Evolutionary conservation across 2,113 vertebrate genomes (phyloP), one percentile per base, ranked within the genome.

Genomic region (Eolophus roseicapilla): DNA sequence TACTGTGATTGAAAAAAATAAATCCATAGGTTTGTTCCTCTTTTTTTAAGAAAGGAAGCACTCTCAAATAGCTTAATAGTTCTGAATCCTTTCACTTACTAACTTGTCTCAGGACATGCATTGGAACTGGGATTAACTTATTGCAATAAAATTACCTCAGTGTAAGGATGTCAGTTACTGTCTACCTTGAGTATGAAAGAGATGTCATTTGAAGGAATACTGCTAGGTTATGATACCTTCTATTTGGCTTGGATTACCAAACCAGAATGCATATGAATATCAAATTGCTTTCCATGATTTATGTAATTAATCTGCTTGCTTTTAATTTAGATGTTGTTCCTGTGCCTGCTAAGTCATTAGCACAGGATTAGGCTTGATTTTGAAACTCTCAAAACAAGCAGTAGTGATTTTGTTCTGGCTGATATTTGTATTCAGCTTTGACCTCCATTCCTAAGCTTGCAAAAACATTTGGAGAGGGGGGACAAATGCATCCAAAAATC

Each of bases 291-390:
- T 87, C 67, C 65, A 41, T 76, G 81, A 89, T 92, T 91, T 89
- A 86, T 79, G 74, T 87, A 85, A 91, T 89, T 95, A 94, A 94
- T 94, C 81, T 82, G 62, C 92, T 82, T 89, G 91, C 73, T 91
- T 92, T 95, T 95, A 90, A 92, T 96, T 93, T 83, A 90, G 71
- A 78, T 92, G 92, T 89, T 95, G 82, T 70, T 93, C 90, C 90
- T 96, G 91, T 83, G 90, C 77, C 76, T 90, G 71, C 80, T 81
- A 92, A 84, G 27, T 95, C 79, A 90, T 92, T 94, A 93, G 82
- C 84, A 62, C 63, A 73, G 95, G 77, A 95, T 95, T 86, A 89
- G 62, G 59, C 70, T 78, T 91, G 89, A 88, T 87, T 89, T 82
- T 65, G 86, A 88, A 74, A 92, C 57, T 70, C 74, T 52, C 74